These are phyloP conservation scores for Melanotus villosus DNA, from an alignment of 2,888 invertebrate species.

Conservation along the genomic window DNA sequence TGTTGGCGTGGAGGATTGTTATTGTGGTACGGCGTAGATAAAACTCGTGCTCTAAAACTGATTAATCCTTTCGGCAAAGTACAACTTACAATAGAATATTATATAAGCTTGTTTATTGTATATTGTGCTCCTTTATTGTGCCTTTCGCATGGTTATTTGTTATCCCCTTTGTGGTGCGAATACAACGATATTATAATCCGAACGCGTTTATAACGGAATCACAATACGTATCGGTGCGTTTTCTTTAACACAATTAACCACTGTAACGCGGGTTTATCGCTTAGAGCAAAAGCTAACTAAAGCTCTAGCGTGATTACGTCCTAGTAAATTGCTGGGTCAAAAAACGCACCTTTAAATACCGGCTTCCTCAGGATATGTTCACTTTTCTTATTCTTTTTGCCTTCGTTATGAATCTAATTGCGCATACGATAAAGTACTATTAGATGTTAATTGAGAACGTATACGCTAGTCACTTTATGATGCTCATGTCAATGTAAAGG, in stretches of 20 bases:
- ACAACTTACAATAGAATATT: constrained; percentile 27
- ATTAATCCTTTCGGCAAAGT: constrained; percentile 43
- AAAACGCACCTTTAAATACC: constrained; percentile 35
- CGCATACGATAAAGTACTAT: constrained; percentile 22
- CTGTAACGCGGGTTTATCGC: constrained; percentile 28
- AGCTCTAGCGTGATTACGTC: constrained; percentile 40
- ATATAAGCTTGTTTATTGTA: neutral
- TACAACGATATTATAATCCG: neutral
- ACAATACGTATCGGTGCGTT: neutral
- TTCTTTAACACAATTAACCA: neutral
- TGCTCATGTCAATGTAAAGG: neutral
- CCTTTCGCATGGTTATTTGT: neutral
- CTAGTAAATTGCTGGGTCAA: constrained; percentile 34
- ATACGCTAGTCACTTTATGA: neutral
- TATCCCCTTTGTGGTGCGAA: neutral
- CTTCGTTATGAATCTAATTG: constrained; percentile 38
- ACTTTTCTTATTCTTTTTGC: constrained; percentile 23
- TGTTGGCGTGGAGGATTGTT: constrained; percentile 37
- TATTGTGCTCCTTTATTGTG: neutral
- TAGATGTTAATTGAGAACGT: constrained; percentile 14
- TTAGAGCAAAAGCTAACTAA: constrained; percentile 25
- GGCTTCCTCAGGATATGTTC: constrained; percentile 42
- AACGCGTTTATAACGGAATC: neutral
- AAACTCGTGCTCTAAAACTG: constrained; percentile 41
- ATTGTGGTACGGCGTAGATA: constrained; percentile 42